Conservation (phyloP, 2,888 invertebrate genomes). For the Aphidoletes aphidimyza region DNA sequence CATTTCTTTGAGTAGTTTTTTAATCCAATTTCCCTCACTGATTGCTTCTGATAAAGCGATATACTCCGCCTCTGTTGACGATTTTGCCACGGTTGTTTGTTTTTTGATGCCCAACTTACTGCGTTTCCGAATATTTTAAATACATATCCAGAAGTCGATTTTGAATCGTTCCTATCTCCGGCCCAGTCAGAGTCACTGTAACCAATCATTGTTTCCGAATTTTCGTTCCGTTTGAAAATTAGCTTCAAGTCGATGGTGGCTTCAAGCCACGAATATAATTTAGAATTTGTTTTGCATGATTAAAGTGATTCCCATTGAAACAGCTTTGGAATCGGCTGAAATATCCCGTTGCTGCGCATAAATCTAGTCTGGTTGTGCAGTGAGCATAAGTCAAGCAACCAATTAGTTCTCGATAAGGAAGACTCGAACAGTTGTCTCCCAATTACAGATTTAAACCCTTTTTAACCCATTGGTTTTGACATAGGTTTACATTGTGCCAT, state of each 20-base stretch:
- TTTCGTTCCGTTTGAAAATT: slow-evolving; percentile 52
- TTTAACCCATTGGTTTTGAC: slow-evolving; percentile 57
- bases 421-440: background rate
- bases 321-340: slow-evolving; percentile 58
- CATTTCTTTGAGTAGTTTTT: background rate
- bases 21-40: background rate
- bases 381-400: slow-evolving; percentile 58
- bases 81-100: background rate
- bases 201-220: slow-evolving; percentile 55
- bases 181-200: slow-evolving; percentile 55
- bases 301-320: slow-evolving; percentile 55
- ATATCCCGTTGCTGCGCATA: slow-evolving; percentile 58
- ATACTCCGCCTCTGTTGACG: slow-evolving; percentile 53
- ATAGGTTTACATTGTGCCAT: slow-evolving; percentile 58
- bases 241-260: slow-evolving; percentile 32
- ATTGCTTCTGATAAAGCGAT: background rate
- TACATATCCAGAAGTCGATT: slow-evolving; percentile 48
- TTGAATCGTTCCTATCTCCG: slow-evolving; percentile 40
- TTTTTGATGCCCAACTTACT: slow-evolving; percentile 27
- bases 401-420: slow-evolving; percentile 58
- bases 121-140: slow-evolving; percentile 54
- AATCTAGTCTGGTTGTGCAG: slow-evolving; percentile 58
- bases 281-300: slow-evolving; percentile 57
- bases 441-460: slow-evolving; percentile 57
- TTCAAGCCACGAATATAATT: slow-evolving; percentile 56